Evolutionary conservation across 2,797 vertebrate genomes (phyloP).

Genomic region (Mastacembelus armatus): DNA sequence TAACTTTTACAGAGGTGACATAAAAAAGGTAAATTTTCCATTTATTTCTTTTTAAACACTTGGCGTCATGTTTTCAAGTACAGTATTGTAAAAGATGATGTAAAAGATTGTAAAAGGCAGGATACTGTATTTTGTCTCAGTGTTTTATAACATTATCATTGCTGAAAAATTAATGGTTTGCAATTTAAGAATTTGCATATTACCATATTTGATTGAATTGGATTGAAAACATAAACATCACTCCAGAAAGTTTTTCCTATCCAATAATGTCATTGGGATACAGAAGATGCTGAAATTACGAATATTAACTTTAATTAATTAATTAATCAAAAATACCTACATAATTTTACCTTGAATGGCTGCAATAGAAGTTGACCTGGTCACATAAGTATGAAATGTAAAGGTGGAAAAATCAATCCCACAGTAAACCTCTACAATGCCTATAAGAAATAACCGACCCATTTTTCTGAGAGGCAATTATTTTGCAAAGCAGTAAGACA

Average conservation of each 20-base stretch:
- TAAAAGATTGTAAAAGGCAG: no score
- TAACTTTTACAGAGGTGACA: no score
- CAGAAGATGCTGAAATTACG: neutral
- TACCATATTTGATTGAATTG: slow-evolving; percentile 15
- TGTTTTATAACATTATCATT: slow-evolving; percentile 1
- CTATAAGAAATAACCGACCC: neutral
- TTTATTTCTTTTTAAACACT: no score
- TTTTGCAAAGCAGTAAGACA: slow-evolving; percentile 34
- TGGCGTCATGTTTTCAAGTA: no score
- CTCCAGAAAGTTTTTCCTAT: neutral
- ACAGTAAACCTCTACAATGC: slow-evolving; percentile 13
- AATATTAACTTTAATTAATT: no score
- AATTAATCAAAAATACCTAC: neutral
- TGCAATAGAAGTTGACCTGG: neutral
- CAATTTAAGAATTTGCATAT: slow-evolving; percentile 31
- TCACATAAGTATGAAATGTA: neutral
- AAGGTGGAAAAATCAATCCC: slow-evolving; percentile 24
- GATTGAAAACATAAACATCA: slow-evolving; percentile 12
- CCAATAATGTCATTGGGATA: neutral
- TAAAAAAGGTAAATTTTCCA: no score
- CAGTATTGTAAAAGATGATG: no score
- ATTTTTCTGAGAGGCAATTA: slow-evolving; percentile 26
- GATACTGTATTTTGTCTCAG: no score
- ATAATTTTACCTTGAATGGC: neutral
- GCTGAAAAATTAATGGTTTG: slow-evolving; percentile 35